phyloP scores from a whole-genome alignment of 2,888 invertebrate species.

The Drosophila nigritarsus region DNA sequence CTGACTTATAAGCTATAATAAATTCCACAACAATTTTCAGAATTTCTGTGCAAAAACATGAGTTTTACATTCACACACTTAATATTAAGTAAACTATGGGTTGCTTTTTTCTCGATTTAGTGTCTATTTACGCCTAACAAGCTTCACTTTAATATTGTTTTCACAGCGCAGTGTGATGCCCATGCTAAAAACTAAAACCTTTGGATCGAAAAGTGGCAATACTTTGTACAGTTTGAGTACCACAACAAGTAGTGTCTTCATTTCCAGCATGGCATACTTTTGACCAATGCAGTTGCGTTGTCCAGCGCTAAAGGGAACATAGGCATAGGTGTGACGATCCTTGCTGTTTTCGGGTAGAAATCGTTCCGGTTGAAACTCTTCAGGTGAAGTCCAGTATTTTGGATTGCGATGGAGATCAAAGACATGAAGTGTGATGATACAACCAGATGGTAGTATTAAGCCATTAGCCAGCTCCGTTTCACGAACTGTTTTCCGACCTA shows the following conservation, averaged over 20 bases:
- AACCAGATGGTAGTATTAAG: constrained; percentile 68
- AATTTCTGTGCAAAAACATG: no score
- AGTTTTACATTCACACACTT: no score
- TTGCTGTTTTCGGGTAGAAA: constrained; percentile 85
- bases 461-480: constrained; percentile 70
- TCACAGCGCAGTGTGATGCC: constrained; percentile 56
- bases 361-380: constrained; percentile 79
- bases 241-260: constrained; percentile 72
- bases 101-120: no score
- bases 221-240: constrained; percentile 69
- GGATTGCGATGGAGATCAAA: constrained; percentile 78
- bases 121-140: no score
- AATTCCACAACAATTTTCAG: no score
- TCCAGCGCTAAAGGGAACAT: constrained; percentile 83
- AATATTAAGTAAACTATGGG: no score
- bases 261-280: constrained; percentile 79
- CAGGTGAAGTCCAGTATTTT: constrained; percentile 72
- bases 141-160: constrained; percentile 40
- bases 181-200: constrained; percentile 36
- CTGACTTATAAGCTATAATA: no score
- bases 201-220: constrained; percentile 49
- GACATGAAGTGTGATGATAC: constrained; percentile 69
- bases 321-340: constrained; percentile 78
- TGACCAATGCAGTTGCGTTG: constrained; percentile 83
- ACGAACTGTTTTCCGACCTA: constrained; percentile 86